Base-by-base conservation (phyloP, 1,140 invertebrate genomes). In the Hycleus cichorii region DNA sequence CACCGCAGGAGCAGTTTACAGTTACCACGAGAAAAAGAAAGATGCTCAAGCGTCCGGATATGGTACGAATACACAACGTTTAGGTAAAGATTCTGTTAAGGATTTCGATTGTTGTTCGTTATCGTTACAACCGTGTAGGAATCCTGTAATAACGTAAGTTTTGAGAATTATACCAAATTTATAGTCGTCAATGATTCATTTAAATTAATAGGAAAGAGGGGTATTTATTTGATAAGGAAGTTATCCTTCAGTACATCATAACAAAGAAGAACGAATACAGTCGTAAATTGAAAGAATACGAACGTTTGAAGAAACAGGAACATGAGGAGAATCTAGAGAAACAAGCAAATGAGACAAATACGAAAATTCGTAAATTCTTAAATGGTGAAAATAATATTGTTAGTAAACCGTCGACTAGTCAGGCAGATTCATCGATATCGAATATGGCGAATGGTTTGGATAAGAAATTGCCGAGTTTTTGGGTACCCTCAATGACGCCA, bases 31-130 rank as follows among this genome's bases (percentile, higher is more conserved):
- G 72, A 95, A 96, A 72, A 90, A 95, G 72, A 97, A 95, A 70
- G 97, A 99, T 72, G 92, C 93, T 5, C 83, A 87, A 49, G 84
- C 88, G 11, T 95, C 92, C n/a, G 93, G 93, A 27, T 93, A 93
- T 73, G 90, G 91, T 2, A 92, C 90, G 9, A 87, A 91, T 71
- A 81, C 77, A 55, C 86, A 83, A 70, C 78, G 97, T 67, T 79
- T 98, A 44, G 94, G 95, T 3, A 97, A 96, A 75, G 97, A 99
- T 81, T 96, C 95, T 1, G 83, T 99, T 0, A 97, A 97, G 74
- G 91, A 91, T 71, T 99, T 99, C 76, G 97, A 99, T 75, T 98
- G 95, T 70, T 99, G 97, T 74, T 97, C 90, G 67, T 75, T 99
- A 12, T 97, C 94, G 4, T 77, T 99, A 54, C 97, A 99, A 72